Conservation (phyloP, 2,797 vertebrate genomes). For the Pipistrellus pipistrellus region DNA sequence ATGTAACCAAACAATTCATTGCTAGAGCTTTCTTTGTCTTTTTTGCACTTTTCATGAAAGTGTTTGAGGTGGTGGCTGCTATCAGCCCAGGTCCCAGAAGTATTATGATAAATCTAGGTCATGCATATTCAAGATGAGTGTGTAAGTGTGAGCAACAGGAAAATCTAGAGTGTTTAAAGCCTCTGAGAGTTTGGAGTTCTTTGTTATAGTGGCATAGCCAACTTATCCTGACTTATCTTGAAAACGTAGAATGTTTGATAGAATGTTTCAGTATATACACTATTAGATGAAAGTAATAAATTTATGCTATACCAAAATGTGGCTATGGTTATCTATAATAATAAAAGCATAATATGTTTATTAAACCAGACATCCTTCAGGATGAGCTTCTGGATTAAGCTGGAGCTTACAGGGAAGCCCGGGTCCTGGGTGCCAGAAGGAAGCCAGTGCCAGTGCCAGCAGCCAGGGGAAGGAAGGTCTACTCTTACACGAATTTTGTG, state of each 20-base stretch:
- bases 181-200: not conserved
- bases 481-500: too few relatives aligned
- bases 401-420: too few relatives aligned
- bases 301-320: not conserved
- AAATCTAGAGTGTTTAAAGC: not conserved
- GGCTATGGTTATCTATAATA: conserved; percentile 10
- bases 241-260: not conserved
- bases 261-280: not conserved
- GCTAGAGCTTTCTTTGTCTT: not conserved
- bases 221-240: not conserved
- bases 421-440: too few relatives aligned
- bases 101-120: not conserved
- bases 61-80: not conserved
- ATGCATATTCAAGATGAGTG: not conserved
- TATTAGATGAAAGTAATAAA: conserved; percentile 1
- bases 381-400: too few relatives aligned
- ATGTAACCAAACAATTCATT: not conserved
- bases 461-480: too few relatives aligned
- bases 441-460: too few relatives aligned
- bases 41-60: not conserved
- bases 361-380: too few relatives aligned
- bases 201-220: not conserved
- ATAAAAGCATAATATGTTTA: too few relatives aligned
- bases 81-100: not conserved
- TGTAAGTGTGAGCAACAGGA: not conserved